phyloP scores from a whole-genome alignment of 2,113 vertebrate species.

The Xiphias gladius region DNA sequence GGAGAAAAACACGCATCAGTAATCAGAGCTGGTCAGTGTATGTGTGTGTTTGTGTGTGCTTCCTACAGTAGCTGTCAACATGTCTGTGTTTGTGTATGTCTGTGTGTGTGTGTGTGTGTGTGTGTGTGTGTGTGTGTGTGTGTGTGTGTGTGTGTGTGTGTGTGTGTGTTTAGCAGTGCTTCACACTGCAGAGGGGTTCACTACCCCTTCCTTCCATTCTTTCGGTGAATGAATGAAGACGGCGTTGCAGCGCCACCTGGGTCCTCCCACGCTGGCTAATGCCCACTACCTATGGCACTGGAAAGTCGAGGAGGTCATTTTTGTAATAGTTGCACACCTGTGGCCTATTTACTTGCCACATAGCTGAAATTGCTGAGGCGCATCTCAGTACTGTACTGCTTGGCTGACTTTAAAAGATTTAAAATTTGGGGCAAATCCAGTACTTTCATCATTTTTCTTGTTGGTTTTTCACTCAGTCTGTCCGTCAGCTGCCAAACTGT shows the following conservation, averaged over 20 bases:
- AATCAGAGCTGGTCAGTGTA: slow-evolving; percentile 50
- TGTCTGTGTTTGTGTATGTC: no score
- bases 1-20: slow-evolving; percentile 62
- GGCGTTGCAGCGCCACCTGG: slow-evolving; percentile 65
- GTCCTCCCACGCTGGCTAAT: slow-evolving; percentile 2
- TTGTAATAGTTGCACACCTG: slow-evolving; percentile 56
- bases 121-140: slow-evolving; percentile 24
- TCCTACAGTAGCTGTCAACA: slow-evolving; percentile 45
- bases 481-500: slow-evolving; percentile 57
- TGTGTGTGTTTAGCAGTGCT: slow-evolving; percentile 34
- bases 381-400: slow-evolving; percentile 25
- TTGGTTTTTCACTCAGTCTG: slow-evolving; percentile 1
- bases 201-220: slow-evolving; percentile 68
- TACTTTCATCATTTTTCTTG: slow-evolving; percentile 49
- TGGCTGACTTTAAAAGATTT: slow-evolving; percentile 46
- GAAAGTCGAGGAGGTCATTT: background rate
- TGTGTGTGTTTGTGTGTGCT: slow-evolving; percentile 13
- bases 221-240: slow-evolving; percentile 85
- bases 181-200: slow-evolving; percentile 64
- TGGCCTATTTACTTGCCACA: slow-evolving; percentile 48
- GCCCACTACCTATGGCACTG: slow-evolving; percentile 24
- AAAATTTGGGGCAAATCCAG: slow-evolving; percentile 58
- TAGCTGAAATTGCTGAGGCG: slow-evolving; percentile 44
- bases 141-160: slow-evolving; percentile 26
- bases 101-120: slow-evolving; percentile 35